Evolutionary conservation across 2,888 invertebrate genomes (phyloP), one percentile per base, ranked within the genome.

Genomic region (Thereva nobilitata): DNA sequence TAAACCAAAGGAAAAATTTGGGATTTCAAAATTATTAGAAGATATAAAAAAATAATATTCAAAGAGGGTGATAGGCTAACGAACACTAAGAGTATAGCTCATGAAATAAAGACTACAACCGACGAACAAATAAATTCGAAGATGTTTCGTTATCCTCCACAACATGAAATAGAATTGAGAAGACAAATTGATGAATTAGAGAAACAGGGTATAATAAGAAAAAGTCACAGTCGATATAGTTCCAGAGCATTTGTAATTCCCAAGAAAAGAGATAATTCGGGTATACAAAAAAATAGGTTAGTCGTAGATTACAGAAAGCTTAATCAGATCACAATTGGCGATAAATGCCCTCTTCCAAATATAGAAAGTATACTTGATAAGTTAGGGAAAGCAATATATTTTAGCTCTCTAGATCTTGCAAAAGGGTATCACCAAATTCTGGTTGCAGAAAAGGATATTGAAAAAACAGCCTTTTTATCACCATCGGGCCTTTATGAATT

Each of bases 331-430:
- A 70, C 69, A 7, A 64, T 67, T 4, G 66, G 68, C 66, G 70
- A 70, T 49, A 68, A 70, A 41, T 66, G 68, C 49, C 67, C 67
- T 4, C 44, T 68, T 8, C 69, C 71, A n/a, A 71, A 70, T 49
- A 70, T 71, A 8, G 71, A n/a, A n/a, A n/a, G n/a, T n/a, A n/a
- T n/a, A n/a, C n/a, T n/a, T n/a, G 55, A 69, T 40, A 65, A 67
- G 50, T 49, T 67, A 10, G 56, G 53, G 5, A 67, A 64, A 44
- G 67, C 70, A 4, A 67, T 70, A 38, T 70, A 71, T 53, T 70
- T 71, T 9, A 66, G 66, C 5, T 67, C 71, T 0, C 8, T 69
- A 34, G 70, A 70, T 10, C 37, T 70, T 9, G 66, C 69, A n/a
- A 70, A 69, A 64, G 67, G 67, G 8, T 65, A 65, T 35, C 61